Percentiles rank a stretch among this genome's conserved stretches.
Conservation (phyloP, 2,113 vertebrate species). For the Micronisus gabar region DNA sequence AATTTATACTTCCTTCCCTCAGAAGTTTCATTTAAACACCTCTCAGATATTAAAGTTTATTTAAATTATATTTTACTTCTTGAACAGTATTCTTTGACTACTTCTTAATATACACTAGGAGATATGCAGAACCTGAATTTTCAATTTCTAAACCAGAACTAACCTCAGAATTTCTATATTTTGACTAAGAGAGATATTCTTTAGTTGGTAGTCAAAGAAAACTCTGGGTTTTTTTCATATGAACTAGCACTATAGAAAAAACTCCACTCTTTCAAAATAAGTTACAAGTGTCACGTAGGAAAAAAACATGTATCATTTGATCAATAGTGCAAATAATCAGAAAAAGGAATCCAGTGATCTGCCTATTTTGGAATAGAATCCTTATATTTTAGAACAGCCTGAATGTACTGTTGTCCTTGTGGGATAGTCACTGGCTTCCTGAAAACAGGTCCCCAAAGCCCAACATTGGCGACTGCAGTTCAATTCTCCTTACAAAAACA, state of each 20-base stretch:
- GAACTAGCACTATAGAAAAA: not conserved
- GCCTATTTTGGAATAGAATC: not conserved
- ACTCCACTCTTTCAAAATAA: not conserved
- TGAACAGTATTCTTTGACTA: not conserved
- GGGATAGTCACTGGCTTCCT: not conserved
- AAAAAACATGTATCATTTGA: not conserved
- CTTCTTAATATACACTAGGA: not conserved
- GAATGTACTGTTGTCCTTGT: not conserved
- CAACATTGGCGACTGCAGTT: not conserved
- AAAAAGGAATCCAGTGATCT: not conserved
- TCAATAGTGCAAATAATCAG: not conserved
- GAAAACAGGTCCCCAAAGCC: not conserved
- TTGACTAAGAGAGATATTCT: not conserved
- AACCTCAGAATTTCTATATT: not conserved
- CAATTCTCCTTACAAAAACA: not conserved
- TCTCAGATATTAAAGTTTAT: not conserved
- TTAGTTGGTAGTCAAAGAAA: not conserved
- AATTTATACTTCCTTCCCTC: not conserved
- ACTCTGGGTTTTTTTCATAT: not conserved
- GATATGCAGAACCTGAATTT: not conserved
- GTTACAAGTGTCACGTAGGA: not conserved
- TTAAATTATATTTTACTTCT: not conserved
- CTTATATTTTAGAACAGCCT: not conserved
- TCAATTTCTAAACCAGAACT: not conserved
- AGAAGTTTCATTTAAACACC: not conserved